Evolutionary conservation across 64 coral and sea anemone species (phyloP), one percentile per base, ranked within the genome.

Genomic region (Stichodactyla mertensii): DNA sequence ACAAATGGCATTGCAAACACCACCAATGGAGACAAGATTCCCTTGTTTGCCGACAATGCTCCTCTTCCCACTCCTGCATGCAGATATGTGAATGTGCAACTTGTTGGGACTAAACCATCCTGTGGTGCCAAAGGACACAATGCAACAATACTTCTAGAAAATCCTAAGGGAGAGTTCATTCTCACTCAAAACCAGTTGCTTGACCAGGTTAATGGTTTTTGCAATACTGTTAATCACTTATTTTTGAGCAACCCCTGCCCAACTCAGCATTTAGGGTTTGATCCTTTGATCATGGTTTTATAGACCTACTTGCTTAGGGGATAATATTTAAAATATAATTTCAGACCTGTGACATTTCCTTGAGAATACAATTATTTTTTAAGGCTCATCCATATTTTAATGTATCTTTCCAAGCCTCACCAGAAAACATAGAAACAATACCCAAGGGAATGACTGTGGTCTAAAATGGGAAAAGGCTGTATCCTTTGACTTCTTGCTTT

Each of bases 31-130:
- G 71, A 78, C 61, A 89, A 89, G 64, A 64, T 83, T 80, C 71
- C 89, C 57, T 54, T 91, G 0, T 27, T 83, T 13, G 52, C 89
- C 28, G 84, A 91, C 19, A 82, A 91, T 6, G 51, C 77, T 20
- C 78, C 66, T 52, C 64, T 16, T 22, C n/a, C 93, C 69, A 88
- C 87, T 83, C 94, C 91, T 4, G 94, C 90, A 57, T 96, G 94
- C 90, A 83, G 88, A 58, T 96, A 93, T 84, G 94, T 96, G 45
- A 96, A 96, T 45, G 71, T 96, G 15, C 88, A 96, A 64, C 91
- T 96, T 6, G 91, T 90, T 62, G 91, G 94, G 55, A 87, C 77
- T 53, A 57, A 82, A 59, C 94, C 94, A 16, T 84, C 91, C 1
- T 89, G 86, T 53, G 91, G 94, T n/a, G 52, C 88, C 20, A 89